Percentiles rank a stretch among this genome's conserved stretches.
Conservation (phyloP, 2,888 invertebrate genomes). For the Synergus gifuensis region DNA sequence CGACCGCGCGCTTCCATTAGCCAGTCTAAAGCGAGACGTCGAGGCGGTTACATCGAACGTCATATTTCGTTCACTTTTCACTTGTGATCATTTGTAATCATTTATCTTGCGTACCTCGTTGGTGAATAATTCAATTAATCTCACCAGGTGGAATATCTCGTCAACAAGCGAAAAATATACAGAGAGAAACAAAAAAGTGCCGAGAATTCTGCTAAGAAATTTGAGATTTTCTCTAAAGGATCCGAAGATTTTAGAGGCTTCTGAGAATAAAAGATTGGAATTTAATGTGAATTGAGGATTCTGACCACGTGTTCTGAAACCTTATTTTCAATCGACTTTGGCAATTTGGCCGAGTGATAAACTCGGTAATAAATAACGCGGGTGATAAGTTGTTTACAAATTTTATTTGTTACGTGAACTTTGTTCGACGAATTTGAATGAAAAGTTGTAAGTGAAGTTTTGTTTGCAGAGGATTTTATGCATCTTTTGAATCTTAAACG, state of each 20-base stretch:
- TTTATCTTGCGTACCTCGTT: not conserved
- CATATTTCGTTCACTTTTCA: conserved; percentile 25
- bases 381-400: not conserved
- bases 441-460: not conserved
- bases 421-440: not conserved
- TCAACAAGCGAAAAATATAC: not conserved
- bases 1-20: conserved; percentile 20
- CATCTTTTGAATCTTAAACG: not conserved
- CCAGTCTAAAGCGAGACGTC: conserved; percentile 61
- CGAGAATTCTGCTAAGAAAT: not conserved
- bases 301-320: not conserved
- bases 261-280: not conserved
- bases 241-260: not conserved
- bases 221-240: not conserved
- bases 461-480: not conserved
- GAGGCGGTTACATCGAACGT: conserved; percentile 54
- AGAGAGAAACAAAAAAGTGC: not conserved
- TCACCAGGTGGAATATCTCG: not conserved
- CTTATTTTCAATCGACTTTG: not conserved
- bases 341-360: not conserved
- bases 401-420: not conserved
- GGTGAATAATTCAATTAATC: conserved; percentile 1
- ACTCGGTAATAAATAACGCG: too few species aligned
- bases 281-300: not conserved
- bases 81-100: not conserved